Base-by-base conservation (phyloP, 2,888 invertebrate genomes). In the Lymantria dispar region DNA sequence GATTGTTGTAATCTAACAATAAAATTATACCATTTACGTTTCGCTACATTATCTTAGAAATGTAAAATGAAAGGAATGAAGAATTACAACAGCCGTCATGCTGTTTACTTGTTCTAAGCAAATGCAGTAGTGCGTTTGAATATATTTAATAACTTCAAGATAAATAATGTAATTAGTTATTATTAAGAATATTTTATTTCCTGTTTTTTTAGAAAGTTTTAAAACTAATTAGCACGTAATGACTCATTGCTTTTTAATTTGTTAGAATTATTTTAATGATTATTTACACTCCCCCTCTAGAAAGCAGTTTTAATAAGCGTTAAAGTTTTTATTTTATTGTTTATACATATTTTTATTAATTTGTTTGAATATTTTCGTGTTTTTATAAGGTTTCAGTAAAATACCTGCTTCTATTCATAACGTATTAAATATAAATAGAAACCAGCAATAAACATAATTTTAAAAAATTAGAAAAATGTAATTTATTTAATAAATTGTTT, bases 201-300 rank as follows among this genome's bases (percentile, higher is more conserved):
- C 40, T 13, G 15, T 40, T 40, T 40, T 40, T 40, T 40, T 40
- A 40, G 40, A 40, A 40, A 40, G 40, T 40, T 9, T 13, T 40
- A 14, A 40, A 3, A 14, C 15, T 14, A 40, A 40, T n/a, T 40
- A 40, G 40, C 40, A 14, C 8, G 13, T 47, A 53, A 55, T 55
- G 60, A 50, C 52, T 55, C 42, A 59, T 36, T 46, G 29, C 15
- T 47, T 54, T 53, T 53, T 38, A 49, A 54, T 53, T 14, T 40
- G 39, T 45, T 51, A 43, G 14, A 38, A 9, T 40, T 14, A 2
- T 40, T 36, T 36, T 36, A 36, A 36, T 36, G 36, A 22, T 22
- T 3, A 12, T n/a, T n/a, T 38, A 12, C 22, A 7, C 38, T 7
- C 38, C 38, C 8, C 8, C 33, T 7, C 38, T 38, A 36, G 10